A percentile compares a stretch with the other conserved stretches of the same genome.
Evolutionary conservation across 2,888 invertebrate species (phyloP).

Genomic region (Erynnis tages): DNA sequence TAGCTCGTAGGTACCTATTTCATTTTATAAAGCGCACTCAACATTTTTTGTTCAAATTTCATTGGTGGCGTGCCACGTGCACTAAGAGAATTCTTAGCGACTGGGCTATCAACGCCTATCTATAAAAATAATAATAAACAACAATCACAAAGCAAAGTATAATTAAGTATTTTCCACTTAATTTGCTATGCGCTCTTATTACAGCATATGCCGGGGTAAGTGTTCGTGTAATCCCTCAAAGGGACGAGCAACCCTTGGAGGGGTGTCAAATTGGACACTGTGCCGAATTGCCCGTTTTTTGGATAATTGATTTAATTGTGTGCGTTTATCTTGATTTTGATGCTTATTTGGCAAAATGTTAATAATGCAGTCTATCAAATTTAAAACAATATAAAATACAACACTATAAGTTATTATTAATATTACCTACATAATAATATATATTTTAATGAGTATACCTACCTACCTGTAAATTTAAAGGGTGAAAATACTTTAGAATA

Average conservation of each 20-base stretch:
- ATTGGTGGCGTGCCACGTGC: no score
- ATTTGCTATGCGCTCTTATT: slow-evolving; percentile 39
- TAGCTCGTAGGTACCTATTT: no score
- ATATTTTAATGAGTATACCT: no score
- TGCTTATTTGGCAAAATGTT: neutral
- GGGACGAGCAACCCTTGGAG: slow-evolving; percentile 28
- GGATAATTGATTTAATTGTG: slow-evolving; percentile 34
- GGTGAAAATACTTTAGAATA: no score
- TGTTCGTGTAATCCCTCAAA: slow-evolving; percentile 25
- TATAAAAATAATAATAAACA: neutral
- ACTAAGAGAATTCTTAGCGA: no score
- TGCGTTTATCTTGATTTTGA: slow-evolving; percentile 8
- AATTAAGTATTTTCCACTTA: slow-evolving; percentile 44
- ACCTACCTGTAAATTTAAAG: no score
- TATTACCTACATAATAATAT: no score
- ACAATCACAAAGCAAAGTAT: neutral
- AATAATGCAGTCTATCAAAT: no score
- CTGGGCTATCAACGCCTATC: no score
- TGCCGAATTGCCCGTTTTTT: slow-evolving; percentile 31
- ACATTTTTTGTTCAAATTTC: neutral
- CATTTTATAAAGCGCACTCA: no score
- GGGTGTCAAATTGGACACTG: slow-evolving; percentile 22
- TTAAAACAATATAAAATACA: no score
- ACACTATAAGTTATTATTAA: no score
- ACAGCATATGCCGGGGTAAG: slow-evolving; percentile 28